Percentiles rank a stretch among this genome's conserved stretches.
Conservation (phyloP, 2,113 vertebrate genomes). For the Rhombomys opimus region DNA sequence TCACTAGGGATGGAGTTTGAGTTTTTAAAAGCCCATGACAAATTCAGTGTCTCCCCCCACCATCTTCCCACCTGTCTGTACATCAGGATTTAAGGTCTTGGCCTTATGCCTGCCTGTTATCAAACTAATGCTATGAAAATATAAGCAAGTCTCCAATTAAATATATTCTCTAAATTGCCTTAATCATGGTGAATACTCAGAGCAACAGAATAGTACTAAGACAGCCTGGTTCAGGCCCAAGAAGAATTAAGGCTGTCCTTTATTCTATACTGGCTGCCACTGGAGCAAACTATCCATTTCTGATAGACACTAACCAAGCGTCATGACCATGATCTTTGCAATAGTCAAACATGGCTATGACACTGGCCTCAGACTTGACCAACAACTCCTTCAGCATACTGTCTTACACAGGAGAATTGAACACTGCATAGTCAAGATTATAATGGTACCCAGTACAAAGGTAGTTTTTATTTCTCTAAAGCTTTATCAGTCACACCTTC, state of each 20-base stretch:
- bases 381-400: not conserved
- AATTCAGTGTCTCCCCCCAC: not conserved
- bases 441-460: not conserved
- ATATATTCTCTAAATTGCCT: not conserved
- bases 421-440: rapidly evolving
- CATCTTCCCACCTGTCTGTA: not conserved
- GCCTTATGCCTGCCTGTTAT: not conserved
- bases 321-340: not conserved
- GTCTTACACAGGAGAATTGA: not conserved
- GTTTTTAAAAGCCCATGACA: not conserved
- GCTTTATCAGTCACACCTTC: not conserved
- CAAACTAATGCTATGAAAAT: not conserved
- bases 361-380: too few relatives aligned
- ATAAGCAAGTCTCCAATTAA: not conserved
- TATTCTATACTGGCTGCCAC: not conserved
- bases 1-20: not conserved
- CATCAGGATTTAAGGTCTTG: not conserved
- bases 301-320: not conserved
- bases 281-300: not conserved
- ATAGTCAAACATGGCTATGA: not conserved
- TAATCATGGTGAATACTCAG: not conserved
- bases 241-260: not conserved
- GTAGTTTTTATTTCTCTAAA: too few relatives aligned
- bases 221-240: not conserved
- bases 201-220: not conserved